Percentiles rank a stretch among this genome's conserved stretches.
These are phyloP conservation scores for Ctenopoma multispine DNA, from an alignment of 2,797 vertebrate genomes.

Conservation along the genomic window DNA sequence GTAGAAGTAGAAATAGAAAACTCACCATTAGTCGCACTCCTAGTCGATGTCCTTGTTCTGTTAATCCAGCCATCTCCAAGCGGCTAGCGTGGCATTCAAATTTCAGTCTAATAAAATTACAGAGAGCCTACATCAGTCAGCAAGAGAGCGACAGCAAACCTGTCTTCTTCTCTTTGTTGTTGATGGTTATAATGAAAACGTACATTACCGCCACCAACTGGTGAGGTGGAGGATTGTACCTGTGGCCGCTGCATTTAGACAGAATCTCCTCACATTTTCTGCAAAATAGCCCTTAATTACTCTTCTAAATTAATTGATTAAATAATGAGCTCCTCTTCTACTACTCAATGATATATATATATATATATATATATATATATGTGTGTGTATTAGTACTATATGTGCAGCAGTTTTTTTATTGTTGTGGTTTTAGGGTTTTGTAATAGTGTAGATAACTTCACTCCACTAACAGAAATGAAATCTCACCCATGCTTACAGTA, in stretches of 20 bases:
- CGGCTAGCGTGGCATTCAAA: conserved; percentile 2
- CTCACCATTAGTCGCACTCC: conserved; percentile 59
- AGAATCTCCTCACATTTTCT: background rate
- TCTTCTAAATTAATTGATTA: background rate
- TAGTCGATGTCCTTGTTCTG: background rate
- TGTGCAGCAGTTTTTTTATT: background rate
- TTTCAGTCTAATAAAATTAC: conserved; percentile 1
- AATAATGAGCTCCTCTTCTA: background rate
- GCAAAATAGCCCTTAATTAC: background rate
- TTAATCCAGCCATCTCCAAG: conserved; percentile 33
- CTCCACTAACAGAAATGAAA: background rate
- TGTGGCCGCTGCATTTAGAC: no score
- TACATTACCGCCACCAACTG: conserved; percentile 30
- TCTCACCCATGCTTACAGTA: conserved; percentile 4
- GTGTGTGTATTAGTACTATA: background rate
- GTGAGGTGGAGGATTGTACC: background rate
- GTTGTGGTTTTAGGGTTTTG: no score
- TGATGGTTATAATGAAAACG: background rate
- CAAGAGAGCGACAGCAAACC: background rate
- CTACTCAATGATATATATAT: no score
- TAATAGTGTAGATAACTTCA: conserved; percentile 2
- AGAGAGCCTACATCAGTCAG: background rate
- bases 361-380: no score
- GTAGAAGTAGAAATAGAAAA: background rate
- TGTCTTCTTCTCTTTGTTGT: conserved; percentile 5